Conservation (phyloP, 2,113 vertebrate species). For the Notarius quadriscutis region DNA sequence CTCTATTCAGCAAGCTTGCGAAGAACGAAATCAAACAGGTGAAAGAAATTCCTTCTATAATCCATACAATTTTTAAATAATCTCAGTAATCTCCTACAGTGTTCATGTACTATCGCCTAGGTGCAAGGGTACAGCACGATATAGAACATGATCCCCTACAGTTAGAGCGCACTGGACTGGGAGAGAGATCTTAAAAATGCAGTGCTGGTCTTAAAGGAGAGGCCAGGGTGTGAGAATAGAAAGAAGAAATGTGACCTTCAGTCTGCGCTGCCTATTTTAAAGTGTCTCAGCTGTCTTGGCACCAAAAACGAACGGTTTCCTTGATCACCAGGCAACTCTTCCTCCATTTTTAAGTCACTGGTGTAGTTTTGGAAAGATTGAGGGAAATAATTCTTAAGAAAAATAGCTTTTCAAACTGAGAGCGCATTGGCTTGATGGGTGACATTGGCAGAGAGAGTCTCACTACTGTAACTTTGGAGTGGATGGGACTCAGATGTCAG, state of each 20-base stretch:
- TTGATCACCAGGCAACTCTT: neutral
- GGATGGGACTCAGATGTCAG: slow-evolving; percentile 66
- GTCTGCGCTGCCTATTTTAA: slow-evolving; percentile 67
- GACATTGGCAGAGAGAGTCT: neutral
- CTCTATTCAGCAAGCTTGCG: neutral
- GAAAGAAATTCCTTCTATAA: neutral
- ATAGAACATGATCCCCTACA: slow-evolving; percentile 44
- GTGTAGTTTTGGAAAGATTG: neutral
- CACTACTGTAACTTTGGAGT: slow-evolving; percentile 48
- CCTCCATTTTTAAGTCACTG: neutral
- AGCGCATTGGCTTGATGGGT: neutral
- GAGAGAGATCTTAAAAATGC: slow-evolving; percentile 41
- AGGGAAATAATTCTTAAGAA: neutral
- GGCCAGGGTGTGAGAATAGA: slow-evolving; percentile 65
- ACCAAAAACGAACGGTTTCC: slow-evolving; percentile 13
- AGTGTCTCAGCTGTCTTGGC: slow-evolving; percentile 50
- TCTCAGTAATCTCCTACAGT: neutral
- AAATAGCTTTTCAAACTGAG: neutral
- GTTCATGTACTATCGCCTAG: slow-evolving; percentile 24
- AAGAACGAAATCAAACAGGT: neutral
- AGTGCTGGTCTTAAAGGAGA: slow-evolving; percentile 49
- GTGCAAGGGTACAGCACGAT: slow-evolving; percentile 27
- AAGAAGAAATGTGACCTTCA: slow-evolving; percentile 71
- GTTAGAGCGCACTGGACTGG: neutral
- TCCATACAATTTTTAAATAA: slow-evolving; percentile 16